Percentiles rank a stretch among this genome's conserved stretches.
These are phyloP conservation scores for Chloromyia formosa DNA, from an alignment of 2,888 invertebrate species.

Conservation along the genomic window DNA sequence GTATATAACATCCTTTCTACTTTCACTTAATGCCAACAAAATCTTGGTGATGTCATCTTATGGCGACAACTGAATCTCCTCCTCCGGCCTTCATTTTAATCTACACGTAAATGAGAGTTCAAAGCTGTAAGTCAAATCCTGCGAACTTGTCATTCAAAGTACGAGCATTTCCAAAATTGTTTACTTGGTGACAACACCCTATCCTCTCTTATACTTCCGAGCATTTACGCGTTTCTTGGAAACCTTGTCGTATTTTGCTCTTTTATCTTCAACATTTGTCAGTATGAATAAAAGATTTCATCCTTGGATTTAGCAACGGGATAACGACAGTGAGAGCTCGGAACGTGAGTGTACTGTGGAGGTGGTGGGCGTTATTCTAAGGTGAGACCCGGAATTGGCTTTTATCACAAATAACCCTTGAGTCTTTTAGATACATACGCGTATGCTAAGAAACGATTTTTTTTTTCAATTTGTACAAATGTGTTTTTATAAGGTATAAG, in stretches of 20 bases:
- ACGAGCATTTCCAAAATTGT: background rate
- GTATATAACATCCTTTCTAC: too few species aligned
- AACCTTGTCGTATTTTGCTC: background rate
- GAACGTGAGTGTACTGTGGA: background rate
- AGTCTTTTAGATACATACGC: background rate
- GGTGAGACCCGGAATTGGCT: background rate
- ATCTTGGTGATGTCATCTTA: too few species aligned
- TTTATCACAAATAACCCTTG: background rate
- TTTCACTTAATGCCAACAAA: too few species aligned
- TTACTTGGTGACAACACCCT: background rate
- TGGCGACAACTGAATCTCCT: too few species aligned
- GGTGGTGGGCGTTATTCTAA: background rate
- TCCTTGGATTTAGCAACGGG: background rate
- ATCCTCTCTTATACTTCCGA: background rate
- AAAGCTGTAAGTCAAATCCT: background rate
- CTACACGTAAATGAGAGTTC: background rate
- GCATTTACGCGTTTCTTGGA: conserved; percentile 3
- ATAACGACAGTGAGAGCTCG: background rate
- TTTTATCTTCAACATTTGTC: background rate
- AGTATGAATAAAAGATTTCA: background rate
- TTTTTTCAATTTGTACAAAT: too few species aligned
- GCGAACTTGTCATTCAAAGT: background rate
- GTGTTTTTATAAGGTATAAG: too few species aligned
- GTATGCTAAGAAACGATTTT: too few species aligned
- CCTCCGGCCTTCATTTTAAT: background rate